Conservation (phyloP, 2,888 invertebrate genomes). For the Drosophila parthenogenetica region DNA sequence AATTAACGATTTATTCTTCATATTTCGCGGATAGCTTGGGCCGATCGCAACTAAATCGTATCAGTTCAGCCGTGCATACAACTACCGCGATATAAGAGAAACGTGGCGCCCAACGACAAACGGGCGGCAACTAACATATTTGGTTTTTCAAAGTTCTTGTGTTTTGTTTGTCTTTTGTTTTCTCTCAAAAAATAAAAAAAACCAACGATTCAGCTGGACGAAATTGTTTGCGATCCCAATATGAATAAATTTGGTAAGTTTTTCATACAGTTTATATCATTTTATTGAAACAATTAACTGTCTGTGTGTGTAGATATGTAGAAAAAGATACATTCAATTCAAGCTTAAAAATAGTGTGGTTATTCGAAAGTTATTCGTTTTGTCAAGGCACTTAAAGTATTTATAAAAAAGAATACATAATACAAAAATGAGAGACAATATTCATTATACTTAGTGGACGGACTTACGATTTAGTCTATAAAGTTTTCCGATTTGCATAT, state of each 20-base stretch:
- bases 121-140: conserved; percentile 65
- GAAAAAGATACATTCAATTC: conserved; percentile 26
- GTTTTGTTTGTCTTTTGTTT: conserved; percentile 61
- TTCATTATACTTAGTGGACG: conserved; percentile 52
- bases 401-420: conserved; percentile 30
- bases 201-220: conserved; percentile 9
- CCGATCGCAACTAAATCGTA: conserved; percentile 55
- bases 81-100: conserved; percentile 54
- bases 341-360: conserved; percentile 33
- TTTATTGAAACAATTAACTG: conserved; percentile 39
- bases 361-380: conserved; percentile 20
- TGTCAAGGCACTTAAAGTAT: conserved; percentile 64
- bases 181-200: conserved; percentile 4
- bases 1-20: conserved; percentile 70
- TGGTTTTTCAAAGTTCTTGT: conserved; percentile 62
- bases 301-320: conserved; percentile 10
- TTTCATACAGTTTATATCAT: not conserved
- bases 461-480: conserved; percentile 59
- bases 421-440: conserved; percentile 35
- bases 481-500: conserved; percentile 39
- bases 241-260: conserved; percentile 75
- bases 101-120: conserved; percentile 59
- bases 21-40: conserved; percentile 66
- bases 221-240: conserved; percentile 33
- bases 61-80: conserved; percentile 46